phyloP scores from a whole-genome alignment of 2,888 invertebrate species.

The Limulus polyphemus region DNA sequence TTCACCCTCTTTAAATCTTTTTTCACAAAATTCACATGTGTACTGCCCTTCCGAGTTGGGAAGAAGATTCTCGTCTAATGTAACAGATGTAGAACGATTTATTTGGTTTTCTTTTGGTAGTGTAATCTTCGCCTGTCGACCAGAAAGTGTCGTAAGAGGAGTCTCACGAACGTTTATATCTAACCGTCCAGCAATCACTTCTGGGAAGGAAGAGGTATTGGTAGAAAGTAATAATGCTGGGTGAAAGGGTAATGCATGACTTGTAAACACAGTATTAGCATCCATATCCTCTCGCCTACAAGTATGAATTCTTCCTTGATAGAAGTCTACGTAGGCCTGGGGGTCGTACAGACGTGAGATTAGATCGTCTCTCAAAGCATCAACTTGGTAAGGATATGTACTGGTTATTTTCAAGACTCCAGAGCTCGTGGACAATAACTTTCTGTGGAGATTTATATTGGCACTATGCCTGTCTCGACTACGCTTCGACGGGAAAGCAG shows the following conservation, averaged over 20 bases:
- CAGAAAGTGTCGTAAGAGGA: slow-evolving; percentile 16
- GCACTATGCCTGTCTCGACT: slow-evolving; percentile 85
- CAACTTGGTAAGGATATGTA: slow-evolving; percentile 34
- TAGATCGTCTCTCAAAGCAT: slow-evolving; percentile 56
- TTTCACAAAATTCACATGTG: slow-evolving; percentile 56
- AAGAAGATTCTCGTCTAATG: not conserved
- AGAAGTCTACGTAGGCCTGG: slow-evolving; percentile 13
- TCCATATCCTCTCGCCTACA: slow-evolving; percentile 10
- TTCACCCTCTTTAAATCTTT: slow-evolving; percentile 48
- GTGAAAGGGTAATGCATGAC: slow-evolving; percentile 5
- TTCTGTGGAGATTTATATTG: slow-evolving; percentile 79
- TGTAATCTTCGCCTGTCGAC: slow-evolving; percentile 8
- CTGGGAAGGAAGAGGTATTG: slow-evolving; percentile 8
- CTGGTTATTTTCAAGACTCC: slow-evolving; percentile 28
- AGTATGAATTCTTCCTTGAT: slow-evolving; percentile 13
- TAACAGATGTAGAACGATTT: not conserved
- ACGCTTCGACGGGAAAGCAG: slow-evolving; percentile 83
- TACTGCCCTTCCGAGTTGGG: slow-evolving; percentile 44
- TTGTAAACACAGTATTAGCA: slow-evolving; percentile 11
- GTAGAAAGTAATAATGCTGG: slow-evolving; percentile 13
- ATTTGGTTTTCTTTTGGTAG: too few species aligned
- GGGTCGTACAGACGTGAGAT: slow-evolving; percentile 56
- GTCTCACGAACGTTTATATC: slow-evolving; percentile 5
- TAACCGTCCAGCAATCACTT: not conserved
- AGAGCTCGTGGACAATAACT: slow-evolving; percentile 55